Conservation (phyloP, 2,113 vertebrate species). For the Theristicus caerulescens region DNA sequence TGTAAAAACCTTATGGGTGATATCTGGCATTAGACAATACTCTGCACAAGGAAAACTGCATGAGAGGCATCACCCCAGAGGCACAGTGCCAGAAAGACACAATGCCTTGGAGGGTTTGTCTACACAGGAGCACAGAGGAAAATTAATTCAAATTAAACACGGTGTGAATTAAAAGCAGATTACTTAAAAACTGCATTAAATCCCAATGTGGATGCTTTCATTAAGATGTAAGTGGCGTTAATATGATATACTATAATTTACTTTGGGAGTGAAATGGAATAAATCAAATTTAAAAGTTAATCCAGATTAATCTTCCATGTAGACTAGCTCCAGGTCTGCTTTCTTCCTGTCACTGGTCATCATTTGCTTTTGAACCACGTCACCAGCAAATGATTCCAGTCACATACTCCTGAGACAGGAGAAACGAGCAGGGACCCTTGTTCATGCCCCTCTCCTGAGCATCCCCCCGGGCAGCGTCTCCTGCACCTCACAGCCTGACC, state of each 20-base stretch:
- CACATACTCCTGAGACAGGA: background rate
- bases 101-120: background rate
- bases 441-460: background rate
- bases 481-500: background rate
- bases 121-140: background rate
- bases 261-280: background rate
- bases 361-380: background rate
- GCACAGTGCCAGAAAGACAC: background rate
- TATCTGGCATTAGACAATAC: background rate
- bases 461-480: background rate
- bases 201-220: background rate
- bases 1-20: background rate
- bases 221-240: background rate
- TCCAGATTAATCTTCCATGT: background rate
- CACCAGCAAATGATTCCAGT: background rate
- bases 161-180: conserved; percentile 15
- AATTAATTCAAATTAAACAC: conserved; percentile 7
- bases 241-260: background rate
- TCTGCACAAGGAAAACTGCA: background rate
- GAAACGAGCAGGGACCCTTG: rapidly evolving
- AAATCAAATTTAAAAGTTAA: background rate
- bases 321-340: background rate
- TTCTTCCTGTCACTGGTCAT: background rate
- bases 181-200: conserved; percentile 4
- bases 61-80: background rate